phyloP scores from a whole-genome alignment of 1,140 invertebrate species.

The Drosophila saltans region DNA sequence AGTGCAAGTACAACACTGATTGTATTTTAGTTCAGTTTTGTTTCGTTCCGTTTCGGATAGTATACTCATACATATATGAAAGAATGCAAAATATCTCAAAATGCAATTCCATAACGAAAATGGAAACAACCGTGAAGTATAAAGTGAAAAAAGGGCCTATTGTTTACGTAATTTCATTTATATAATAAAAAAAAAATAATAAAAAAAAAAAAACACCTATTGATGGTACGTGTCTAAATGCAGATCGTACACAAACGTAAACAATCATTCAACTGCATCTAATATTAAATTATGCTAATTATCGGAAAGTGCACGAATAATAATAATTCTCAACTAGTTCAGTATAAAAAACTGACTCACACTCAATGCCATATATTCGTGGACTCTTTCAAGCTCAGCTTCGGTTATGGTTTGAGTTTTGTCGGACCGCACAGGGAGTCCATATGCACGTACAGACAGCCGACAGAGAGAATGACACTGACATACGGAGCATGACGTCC shows the following conservation, averaged over 20 bases:
- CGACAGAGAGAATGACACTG: constrained; percentile 18
- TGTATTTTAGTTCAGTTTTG: neutral
- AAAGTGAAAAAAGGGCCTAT: neutral
- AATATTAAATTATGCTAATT: neutral
- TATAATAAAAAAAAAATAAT: no score
- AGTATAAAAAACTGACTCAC: no score
- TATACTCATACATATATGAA: neutral
- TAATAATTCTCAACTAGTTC: neutral
- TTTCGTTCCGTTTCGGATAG: constrained; percentile 3
- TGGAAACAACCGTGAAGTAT: neutral
- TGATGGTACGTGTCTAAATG: neutral
- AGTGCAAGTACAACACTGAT: neutral
- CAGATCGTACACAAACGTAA: neutral
- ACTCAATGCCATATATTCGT: neutral
- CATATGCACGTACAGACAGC: constrained; percentile 53
- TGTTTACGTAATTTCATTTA: neutral
- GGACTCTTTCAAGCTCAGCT: neutral
- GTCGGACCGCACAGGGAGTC: constrained; percentile 44
- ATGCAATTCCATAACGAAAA: neutral
- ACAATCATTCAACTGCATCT: constrained; percentile 1
- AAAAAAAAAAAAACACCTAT: no score
- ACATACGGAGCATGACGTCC: constrained; percentile 55
- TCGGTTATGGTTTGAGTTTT: neutral
- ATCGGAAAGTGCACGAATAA: neutral
- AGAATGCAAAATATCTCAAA: neutral